Conservation (phyloP, 2,888 invertebrate genomes). For the Zaprionus lineosus region DNA sequence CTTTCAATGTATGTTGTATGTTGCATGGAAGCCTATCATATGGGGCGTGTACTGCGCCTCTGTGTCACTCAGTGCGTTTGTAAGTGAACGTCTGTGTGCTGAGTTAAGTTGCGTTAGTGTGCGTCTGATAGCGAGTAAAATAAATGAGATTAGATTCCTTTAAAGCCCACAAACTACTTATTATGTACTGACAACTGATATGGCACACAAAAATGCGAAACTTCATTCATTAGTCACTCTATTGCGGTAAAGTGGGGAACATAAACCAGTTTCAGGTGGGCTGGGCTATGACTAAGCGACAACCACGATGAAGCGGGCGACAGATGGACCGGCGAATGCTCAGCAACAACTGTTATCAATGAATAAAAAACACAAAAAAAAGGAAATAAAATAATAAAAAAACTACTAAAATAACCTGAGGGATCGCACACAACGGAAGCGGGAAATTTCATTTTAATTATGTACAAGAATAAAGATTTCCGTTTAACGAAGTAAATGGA, state of each 20-base stretch:
- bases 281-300: conserved; percentile 47
- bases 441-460: background rate
- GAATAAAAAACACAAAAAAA: conserved; percentile 7
- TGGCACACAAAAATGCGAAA: conserved; percentile 23
- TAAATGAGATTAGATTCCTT: conserved; percentile 63
- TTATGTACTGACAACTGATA: conserved; percentile 23
- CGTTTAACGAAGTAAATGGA: conserved; percentile 20
- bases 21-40: conserved; percentile 36
- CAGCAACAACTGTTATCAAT: conserved; percentile 39
- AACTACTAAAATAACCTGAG: conserved; percentile 6
- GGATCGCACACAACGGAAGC: conserved; percentile 15
- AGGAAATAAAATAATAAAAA: conserved; percentile 11
- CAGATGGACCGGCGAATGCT: conserved; percentile 33
- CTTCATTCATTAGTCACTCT: conserved; percentile 41
- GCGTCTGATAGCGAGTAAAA: conserved; percentile 56
- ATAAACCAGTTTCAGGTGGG: conserved; percentile 46
- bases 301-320: conserved; percentile 4
- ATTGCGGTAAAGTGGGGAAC: conserved; percentile 32
- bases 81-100: background rate
- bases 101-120: conserved; percentile 1
- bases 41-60: conserved; percentile 44
- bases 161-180: conserved; percentile 41
- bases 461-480: conserved; percentile 22
- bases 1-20: conserved; percentile 22
- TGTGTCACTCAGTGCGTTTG: conserved; percentile 16